Evolutionary conservation across 2,113 vertebrate genomes (phyloP), one percentile per base, ranked within the genome.

Genomic region (Anser brachyrhynchus): DNA sequence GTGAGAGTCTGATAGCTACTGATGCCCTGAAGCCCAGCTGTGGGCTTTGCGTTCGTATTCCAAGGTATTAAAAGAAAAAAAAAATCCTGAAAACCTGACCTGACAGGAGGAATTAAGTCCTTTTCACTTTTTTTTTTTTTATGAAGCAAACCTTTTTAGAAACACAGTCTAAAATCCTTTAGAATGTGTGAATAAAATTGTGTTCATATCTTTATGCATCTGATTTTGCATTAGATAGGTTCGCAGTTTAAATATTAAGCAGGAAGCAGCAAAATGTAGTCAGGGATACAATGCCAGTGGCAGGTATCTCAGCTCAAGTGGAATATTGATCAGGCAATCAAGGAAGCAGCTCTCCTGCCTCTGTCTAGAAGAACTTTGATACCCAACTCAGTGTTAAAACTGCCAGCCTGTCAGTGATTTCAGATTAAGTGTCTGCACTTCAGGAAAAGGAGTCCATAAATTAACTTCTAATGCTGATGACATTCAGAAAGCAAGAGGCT

Each of bases 261-360:
- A 79, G 88, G 74, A 95, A 86, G 89, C 49, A 87, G 54, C 35
- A 82, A 89, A 71, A 95, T 90, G 69, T 80, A 82, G 84, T 96
- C 72, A 93, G 80, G 85, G 43, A 14, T 71, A 57, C 43, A 94
- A 93, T 72, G 95, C 69, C 66, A 76, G 59, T 61, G n/a, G 59
- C 65, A 86, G 79, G 66, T 76, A 31, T 62, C 76, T 90, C 57
- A 8, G 23, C 64, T 97, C 43, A 71, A 90, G 90, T 65, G 76
- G 52, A 92, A 86, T 96, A 95, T 96, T 92, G 93, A 95, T 95
- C 92, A 96, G 93, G 87, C 90, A 96, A 74, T 95, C 92, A 92
- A 57, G 55, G 54, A 88, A 82, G 89, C 82, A 81, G 35, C 31
- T 94, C 76, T 81, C 66, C 41, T 21, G 80, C 41, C 85, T 93